Conservation (phyloP, 2,888 invertebrate species). For the Agriopis leucophaearia region DNA sequence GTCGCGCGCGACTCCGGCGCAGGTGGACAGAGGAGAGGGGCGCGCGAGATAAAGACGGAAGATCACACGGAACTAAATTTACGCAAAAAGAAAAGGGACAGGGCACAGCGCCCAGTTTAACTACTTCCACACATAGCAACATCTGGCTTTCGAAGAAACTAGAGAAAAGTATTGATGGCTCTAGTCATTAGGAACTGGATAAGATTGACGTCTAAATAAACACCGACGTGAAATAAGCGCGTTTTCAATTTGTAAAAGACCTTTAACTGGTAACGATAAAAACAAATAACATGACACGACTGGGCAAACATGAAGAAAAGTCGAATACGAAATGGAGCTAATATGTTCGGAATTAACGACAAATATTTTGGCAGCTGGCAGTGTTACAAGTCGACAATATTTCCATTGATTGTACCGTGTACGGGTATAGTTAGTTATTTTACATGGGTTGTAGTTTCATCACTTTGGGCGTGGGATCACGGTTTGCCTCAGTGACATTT, state of each 20-base stretch:
- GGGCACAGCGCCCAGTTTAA: conserved; percentile 64
- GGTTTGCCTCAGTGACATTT: conserved; percentile 78
- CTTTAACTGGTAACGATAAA: conserved; percentile 28
- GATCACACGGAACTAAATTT: conserved; percentile 63
- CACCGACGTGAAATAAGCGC: conserved; percentile 22
- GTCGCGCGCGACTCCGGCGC: conserved; percentile 71
- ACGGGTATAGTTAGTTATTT: conserved; percentile 35
- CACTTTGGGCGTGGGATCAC: conserved; percentile 62
- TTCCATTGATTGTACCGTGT: conserved; percentile 38
- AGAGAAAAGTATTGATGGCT: conserved; percentile 71
- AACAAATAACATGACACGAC: conserved; percentile 49
- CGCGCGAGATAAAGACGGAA: conserved; percentile 67
- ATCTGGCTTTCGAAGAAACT: conserved; percentile 75
- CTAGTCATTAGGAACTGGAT: conserved; percentile 67
- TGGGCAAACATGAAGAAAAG: conserved; percentile 52
- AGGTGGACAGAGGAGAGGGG: conserved; percentile 71
- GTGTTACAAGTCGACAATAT: conserved; percentile 50
- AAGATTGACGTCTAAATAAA: conserved; percentile 53
- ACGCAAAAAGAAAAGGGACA: conserved; percentile 74
- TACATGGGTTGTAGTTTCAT: conserved; percentile 43
- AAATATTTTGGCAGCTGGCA: conserved; percentile 68
- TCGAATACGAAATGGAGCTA: conserved; percentile 60
- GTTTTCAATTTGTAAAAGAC: conserved; percentile 32
- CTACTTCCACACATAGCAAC: conserved; percentile 71
- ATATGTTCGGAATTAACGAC: conserved; percentile 52